Conservation (phyloP, 2,113 vertebrate species). For the Oryzias curvinotus region DNA sequence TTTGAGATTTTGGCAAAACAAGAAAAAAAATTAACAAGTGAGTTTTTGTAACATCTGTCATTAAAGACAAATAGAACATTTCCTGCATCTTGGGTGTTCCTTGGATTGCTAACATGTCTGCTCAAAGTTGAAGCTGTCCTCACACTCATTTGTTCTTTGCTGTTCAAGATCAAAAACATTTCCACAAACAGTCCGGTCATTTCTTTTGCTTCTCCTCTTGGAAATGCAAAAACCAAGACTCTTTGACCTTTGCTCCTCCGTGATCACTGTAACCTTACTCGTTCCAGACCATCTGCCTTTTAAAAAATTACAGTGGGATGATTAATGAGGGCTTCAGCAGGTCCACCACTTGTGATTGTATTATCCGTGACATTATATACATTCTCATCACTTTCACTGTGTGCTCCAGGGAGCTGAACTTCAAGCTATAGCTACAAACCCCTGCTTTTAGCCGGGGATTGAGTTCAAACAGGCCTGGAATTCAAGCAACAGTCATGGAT, state of each 20-base stretch:
- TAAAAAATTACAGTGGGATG: constrained; percentile 71
- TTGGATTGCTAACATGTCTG: constrained; percentile 12
- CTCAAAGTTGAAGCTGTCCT: not conserved
- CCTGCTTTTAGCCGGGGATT: constrained; percentile 72
- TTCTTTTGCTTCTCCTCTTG: constrained; percentile 16
- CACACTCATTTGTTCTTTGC: constrained; percentile 1
- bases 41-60: no score
- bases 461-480: constrained; percentile 71
- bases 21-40: no score
- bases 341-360: constrained; percentile 64
- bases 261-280: constrained; percentile 59
- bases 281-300: constrained; percentile 68
- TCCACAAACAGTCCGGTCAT: constrained; percentile 1
- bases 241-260: constrained; percentile 45
- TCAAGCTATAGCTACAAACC: constrained; percentile 64
- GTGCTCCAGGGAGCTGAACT: constrained; percentile 62
- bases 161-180: constrained; percentile 13
- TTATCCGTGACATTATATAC: constrained; percentile 69
- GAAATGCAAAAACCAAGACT: constrained; percentile 19
- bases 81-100: no score
- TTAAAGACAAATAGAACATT: no score
- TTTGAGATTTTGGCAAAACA: no score
- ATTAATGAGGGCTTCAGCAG: constrained; percentile 70
- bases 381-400: constrained; percentile 66
- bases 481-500: constrained; percentile 61